These are phyloP conservation scores for Pterocles gutturalis DNA, from an alignment of 2,113 vertebrate species.

Conservation along the genomic window DNA sequence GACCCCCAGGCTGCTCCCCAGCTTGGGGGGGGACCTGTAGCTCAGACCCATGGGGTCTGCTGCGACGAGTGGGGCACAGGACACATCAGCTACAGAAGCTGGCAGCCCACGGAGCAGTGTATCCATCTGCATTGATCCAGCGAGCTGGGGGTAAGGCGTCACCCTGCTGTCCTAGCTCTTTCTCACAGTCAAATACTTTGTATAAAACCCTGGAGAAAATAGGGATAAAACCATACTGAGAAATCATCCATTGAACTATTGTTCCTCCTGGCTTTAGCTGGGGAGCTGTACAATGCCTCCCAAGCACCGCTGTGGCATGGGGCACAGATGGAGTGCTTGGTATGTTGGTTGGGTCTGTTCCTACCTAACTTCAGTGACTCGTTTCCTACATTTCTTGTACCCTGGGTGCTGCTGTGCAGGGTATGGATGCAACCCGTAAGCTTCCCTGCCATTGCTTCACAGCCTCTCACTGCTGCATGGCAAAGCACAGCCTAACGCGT, in stretches of 20 bases:
- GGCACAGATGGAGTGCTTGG: neutral
- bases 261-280: neutral
- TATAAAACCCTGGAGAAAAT: neutral
- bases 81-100: fast-evolving
- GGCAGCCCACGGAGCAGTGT: fast-evolving
- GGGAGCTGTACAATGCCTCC: neutral
- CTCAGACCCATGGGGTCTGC: neutral
- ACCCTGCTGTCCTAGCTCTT: neutral
- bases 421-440: neutral
- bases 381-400: neutral
- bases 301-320: neutral
- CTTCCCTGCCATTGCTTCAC: neutral
- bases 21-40: neutral
- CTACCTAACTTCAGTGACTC: neutral
- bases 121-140: neutral
- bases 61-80: fast-evolving
- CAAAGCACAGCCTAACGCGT: neutral
- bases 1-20: neutral
- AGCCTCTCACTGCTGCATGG: neutral
- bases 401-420: neutral
- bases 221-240: neutral
- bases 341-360: neutral
- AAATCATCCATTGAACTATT: neutral
- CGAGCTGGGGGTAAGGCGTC: neutral
- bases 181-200: neutral